A percentile compares a stretch with the other conserved stretches of the same genome.
phyloP scores from a whole-genome alignment of 1,140 invertebrate genomes.

The Onthophagus taurus region DNA sequence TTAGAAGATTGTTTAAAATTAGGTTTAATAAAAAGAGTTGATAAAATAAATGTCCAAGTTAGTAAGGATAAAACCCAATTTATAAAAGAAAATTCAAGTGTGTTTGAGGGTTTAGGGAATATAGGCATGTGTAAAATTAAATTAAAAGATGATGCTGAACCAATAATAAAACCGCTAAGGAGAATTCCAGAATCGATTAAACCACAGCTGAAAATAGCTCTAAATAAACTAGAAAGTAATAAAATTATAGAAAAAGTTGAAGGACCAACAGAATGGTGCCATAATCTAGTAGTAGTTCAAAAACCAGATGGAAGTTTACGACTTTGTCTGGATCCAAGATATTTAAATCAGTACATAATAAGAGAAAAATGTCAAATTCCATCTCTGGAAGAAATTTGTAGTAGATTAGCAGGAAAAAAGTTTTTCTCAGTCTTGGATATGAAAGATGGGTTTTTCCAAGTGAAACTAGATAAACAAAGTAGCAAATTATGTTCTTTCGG shows the following conservation, averaged over 20 bases:
- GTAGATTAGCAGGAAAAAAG: constrained; percentile 11
- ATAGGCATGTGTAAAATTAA: too few species aligned
- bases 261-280: constrained; percentile 2
- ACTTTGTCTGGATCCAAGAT: constrained; percentile 3
- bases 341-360: background rate
- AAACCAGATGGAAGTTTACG: background rate
- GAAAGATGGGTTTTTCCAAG: too few species aligned
- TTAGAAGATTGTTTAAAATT: too few species aligned
- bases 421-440: constrained; percentile 21
- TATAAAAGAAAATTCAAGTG: too few species aligned
- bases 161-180: background rate
- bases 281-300: background rate
- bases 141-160: too few species aligned
- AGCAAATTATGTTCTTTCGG: constrained; percentile 24
- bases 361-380: constrained; percentile 4
- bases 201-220: constrained; percentile 3
- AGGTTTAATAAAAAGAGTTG: too few species aligned
- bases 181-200: constrained; percentile 4
- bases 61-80: too few species aligned
- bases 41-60: too few species aligned
- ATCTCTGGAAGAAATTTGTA: background rate
- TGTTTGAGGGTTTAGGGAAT: too few species aligned
- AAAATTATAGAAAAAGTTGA: background rate
- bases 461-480: constrained; percentile 20
- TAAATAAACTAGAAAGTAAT: constrained; percentile 3